Percentiles rank a stretch among this genome's conserved stretches.
Conservation (phyloP, 2,888 invertebrate genomes). For the Dynastes hyllus region DNA sequence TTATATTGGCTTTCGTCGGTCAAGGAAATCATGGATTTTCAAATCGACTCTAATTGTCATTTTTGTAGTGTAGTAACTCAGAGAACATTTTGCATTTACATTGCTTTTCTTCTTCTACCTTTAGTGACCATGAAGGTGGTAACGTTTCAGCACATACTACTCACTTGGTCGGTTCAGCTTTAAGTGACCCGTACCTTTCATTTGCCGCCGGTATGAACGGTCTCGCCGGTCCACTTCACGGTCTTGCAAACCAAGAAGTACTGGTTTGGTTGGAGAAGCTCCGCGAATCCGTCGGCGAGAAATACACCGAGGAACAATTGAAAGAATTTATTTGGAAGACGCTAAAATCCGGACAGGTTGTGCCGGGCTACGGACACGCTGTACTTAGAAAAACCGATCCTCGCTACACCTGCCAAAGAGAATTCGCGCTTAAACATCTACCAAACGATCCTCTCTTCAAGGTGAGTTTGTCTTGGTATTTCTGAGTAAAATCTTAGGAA, state of each 20-base stretch:
- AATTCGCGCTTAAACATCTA: constrained; percentile 94
- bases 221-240: constrained; percentile 95
- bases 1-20: too few species aligned
- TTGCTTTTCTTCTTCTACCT: constrained; percentile 21
- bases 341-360: constrained; percentile 95
- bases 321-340: constrained; percentile 99
- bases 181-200: constrained; percentile 94
- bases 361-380: constrained; percentile 97
- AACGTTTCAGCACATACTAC: constrained; percentile 97
- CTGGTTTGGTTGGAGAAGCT: constrained; percentile 95
- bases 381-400: constrained; percentile 96
- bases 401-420: constrained; percentile 93
- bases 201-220: constrained; percentile 96
- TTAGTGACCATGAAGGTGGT: constrained; percentile 96
- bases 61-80: too few species aligned
- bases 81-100: background rate
- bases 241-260: constrained; percentile 95
- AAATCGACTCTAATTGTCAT: too few species aligned
- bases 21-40: too few species aligned
- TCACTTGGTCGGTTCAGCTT: constrained; percentile 94
- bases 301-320: constrained; percentile 90
- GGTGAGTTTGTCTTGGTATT: constrained; percentile 66
- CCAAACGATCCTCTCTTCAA: constrained; percentile 94
- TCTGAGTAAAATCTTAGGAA: constrained; percentile 28
- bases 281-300: constrained; percentile 88